Evolutionary conservation across 2,113 vertebrate species (phyloP), one percentile per base, ranked within the genome.

Genomic region (Phoxinus phoxinus): DNA sequence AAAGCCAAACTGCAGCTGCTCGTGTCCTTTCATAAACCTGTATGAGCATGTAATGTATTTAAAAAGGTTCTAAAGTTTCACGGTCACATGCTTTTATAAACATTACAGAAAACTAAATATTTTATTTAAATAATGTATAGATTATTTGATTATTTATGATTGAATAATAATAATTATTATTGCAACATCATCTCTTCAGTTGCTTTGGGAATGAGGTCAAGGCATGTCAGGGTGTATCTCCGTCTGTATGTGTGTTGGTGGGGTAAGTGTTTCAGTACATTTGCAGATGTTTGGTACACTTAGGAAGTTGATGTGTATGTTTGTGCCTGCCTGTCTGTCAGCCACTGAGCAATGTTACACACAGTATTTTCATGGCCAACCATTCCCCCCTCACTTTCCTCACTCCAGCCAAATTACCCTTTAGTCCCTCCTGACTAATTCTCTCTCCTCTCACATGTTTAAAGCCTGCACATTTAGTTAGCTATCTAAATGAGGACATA

Each of bases 1-100:
- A 71, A 82, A 82, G 80, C 17, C 59, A 81, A 69, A 48, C 44
- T 81, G 81, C 81, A 83, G 65, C 81, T 83, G 81, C 65, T 41
- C 65, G 35, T 58, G 81, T 72, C 81, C 35, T 83, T 72, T 83
- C 48, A 53, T 72, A 19, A 83, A 41, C 80, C 27, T 72, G 27
- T 17, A 56, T 53, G 67, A 72, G 67, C 67, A 58, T 56, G 30
- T 56, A 53, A 72, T 19, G 37, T 12, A 53, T 71, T 72, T 56
- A 8, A 15, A 72, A 37, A 11, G 27, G 58, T 30, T 67, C 59
- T 63, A 19, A 46, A 12, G 4, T 85, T 72, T 84, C 25, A 75
- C 30, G 15, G 67, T 11, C 67, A 37, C 6, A 30, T 30, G 30
- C 37, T 77, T 56, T 77, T 6, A n/a, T 35, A 35, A 32, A 8